Base-by-base conservation (phyloP, 2,888 invertebrate genomes). In the Muschampia plurimacula region DNA sequence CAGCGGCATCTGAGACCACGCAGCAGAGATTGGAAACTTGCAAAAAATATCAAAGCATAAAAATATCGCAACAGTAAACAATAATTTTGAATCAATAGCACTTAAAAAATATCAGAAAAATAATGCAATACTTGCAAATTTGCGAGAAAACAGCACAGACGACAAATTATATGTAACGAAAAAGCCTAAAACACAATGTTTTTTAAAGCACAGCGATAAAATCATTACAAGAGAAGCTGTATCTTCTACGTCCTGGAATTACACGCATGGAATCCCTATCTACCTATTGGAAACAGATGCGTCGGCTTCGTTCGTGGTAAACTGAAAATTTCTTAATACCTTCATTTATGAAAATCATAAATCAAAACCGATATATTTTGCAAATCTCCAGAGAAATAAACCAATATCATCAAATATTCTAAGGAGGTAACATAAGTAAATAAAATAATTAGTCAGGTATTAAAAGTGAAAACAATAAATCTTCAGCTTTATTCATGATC, bases 271-370 rank as follows among this genome's bases (percentile, higher is more conserved):
- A 44, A 41, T 22, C 22, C 22, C 0, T 22, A n/a, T n/a, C n/a
- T 22, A 22, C 60, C 71, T 60, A 6, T 52, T 60, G 65, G 60
- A 59, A 71, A 60, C 71, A 71, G 66, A 71, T 71, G 71, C 32
- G 71, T 59, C 70, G 65, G 66, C 49, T 36, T 59, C 46, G 49
- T 28, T 60, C 49, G 57, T 49, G 57, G 57, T 70, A 15, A 65
- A n/a, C 49, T 49, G 32, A 62, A 67, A 52, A 41, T 67, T 66
- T 72, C 41, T 64, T 72, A 60, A 67, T 28, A 52, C 39, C 22
- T 28, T 28, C 32, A 72, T 67, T 72, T 62, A 62, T 8, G 52
- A 36, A 64, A 63, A 57, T n/a, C 28, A n/a, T 66, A 71, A 28
- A 46, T 65, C 32, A 49, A 49, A 22, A 28, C n/a, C 10, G 10